Base-by-base conservation (phyloP, 2,797 vertebrate species). In the Eremophila alpestris region DNA sequence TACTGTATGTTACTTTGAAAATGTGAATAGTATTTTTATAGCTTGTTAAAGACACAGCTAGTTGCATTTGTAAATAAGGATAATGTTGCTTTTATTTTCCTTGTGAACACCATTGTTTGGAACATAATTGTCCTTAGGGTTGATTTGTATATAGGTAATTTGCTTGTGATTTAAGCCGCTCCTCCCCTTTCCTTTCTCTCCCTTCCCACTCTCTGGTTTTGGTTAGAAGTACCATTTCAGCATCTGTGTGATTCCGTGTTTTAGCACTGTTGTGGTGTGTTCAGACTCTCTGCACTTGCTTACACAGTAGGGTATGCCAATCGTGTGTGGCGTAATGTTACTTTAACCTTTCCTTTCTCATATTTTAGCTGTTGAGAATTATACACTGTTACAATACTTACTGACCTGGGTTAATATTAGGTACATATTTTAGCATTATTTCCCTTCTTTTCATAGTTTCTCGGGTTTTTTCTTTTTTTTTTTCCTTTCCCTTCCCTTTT, bases 11-110 rank as follows among this genome's bases (percentile, higher is more conserved):
- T 98, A 98, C 97, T 98, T 98, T 98, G 98, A 98, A 99, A 99
- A 99, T 99, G 99, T 99, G 99, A 99, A 99, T 99, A 99, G 98
- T 99, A 99, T 99, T 99, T 99, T 99, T 99, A 98, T 99, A 99
- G 98, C 98, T 98, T 98, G 98, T 98, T 98, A 97, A 98, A 98
- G 98, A 97, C 98, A 98, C 96, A 97, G 97, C 97, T 97, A 96
- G 98, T 98, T 97, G 97, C 98, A 97, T 98, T 98, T 99, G 99
- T 99, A 99, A 98, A 99, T 99, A 99, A 98, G 98, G 98, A 97
- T 97, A 97, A 97, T 97, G 97, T 98, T 97, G 93, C 95, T 97
- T 98, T 98, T 97, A 94, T 97, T 98, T 98, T 98, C 98, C 97
- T 97, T 87, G 97, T 98, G 97, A 91, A 93, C 97, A 97, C 95